Evolutionary conservation across 1,140 invertebrate genomes (phyloP).

Genomic region (Meteorus sp.): DNA sequence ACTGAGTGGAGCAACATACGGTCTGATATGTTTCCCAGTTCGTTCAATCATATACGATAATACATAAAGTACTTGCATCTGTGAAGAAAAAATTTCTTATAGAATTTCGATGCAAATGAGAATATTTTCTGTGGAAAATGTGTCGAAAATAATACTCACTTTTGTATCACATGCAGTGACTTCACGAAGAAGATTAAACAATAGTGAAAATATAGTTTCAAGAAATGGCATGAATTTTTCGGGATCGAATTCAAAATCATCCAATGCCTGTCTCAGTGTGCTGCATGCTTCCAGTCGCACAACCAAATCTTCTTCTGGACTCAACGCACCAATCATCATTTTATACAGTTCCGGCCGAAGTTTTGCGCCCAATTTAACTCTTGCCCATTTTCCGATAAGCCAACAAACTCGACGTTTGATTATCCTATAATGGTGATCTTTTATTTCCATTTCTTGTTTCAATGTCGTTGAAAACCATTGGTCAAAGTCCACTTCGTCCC

Average conservation of each 20-base stretch:
- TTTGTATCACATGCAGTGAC: constrained; percentile 92
- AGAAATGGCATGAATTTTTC: constrained; percentile 85
- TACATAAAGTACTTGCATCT: constrained; percentile 88
- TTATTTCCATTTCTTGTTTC: constrained; percentile 78
- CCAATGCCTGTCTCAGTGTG: constrained; percentile 77
- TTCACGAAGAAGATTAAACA: constrained; percentile 85
- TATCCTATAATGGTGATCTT: constrained; percentile 83
- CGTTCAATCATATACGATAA: constrained; percentile 89
- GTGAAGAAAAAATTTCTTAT: constrained; percentile 44
- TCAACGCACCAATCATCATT: constrained; percentile 73
- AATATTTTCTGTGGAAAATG: constrained; percentile 11
- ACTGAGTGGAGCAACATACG: constrained; percentile 71
- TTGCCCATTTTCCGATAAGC: constrained; percentile 71
- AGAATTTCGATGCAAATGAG: constrained; percentile 24
- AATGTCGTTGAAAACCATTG: constrained; percentile 87
- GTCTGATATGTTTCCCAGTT: constrained; percentile 74
- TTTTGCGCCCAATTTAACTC: constrained; percentile 80
- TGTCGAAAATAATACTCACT: constrained; percentile 55
- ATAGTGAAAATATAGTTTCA: constrained; percentile 71
- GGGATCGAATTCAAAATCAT: constrained; percentile 90
- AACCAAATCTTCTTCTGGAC: constrained; percentile 76
- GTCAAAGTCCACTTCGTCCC: constrained; percentile 92
- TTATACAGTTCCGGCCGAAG: constrained; percentile 81
- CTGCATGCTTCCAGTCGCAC: constrained; percentile 81
- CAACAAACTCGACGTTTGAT: constrained; percentile 86